Percentiles rank a stretch among this genome's conserved stretches.
Evolutionary conservation across 2,797 vertebrate species (phyloP).

Genomic region (Pangasius mekongensis): DNA sequence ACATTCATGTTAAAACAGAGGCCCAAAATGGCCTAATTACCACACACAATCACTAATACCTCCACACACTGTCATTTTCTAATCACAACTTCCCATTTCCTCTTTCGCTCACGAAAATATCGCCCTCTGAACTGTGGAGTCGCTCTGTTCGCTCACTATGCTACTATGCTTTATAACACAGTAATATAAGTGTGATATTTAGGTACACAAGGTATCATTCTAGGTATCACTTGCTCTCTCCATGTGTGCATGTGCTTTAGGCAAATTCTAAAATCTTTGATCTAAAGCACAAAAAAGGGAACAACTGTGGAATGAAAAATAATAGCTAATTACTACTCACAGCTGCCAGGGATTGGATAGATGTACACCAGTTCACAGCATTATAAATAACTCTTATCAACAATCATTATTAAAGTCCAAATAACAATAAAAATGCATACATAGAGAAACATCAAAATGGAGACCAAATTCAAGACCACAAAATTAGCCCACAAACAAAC

Average conservation of each 20-base stretch:
- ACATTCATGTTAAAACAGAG: conserved; percentile 25
- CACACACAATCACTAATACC: conserved; percentile 40
- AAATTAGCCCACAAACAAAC: not conserved
- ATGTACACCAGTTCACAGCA: not conserved
- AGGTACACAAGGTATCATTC: not conserved
- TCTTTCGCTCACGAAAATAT: not conserved
- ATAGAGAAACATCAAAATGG: not conserved
- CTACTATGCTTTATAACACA: not conserved
- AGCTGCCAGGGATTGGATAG: not conserved
- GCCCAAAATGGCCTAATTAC: conserved; percentile 42
- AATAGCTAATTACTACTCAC: not conserved
- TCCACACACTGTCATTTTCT: conserved; percentile 32
- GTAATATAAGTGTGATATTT: not conserved
- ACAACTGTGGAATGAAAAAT: not conserved
- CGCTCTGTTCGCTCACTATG: conserved; percentile 16
- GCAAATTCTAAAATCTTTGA: not conserved
- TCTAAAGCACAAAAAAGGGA: not conserved
- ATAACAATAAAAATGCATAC: not conserved
- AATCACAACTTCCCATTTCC: conserved; percentile 11
- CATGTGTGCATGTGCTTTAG: not conserved
- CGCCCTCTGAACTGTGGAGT: not conserved
- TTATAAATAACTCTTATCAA: not conserved
- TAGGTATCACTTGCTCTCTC: not conserved
- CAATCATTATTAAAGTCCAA: not conserved
- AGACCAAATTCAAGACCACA: not conserved